These are phyloP conservation scores for Benitochromis conjunctus DNA, from an alignment of 2,113 vertebrate genomes.

Conservation along the genomic window DNA sequence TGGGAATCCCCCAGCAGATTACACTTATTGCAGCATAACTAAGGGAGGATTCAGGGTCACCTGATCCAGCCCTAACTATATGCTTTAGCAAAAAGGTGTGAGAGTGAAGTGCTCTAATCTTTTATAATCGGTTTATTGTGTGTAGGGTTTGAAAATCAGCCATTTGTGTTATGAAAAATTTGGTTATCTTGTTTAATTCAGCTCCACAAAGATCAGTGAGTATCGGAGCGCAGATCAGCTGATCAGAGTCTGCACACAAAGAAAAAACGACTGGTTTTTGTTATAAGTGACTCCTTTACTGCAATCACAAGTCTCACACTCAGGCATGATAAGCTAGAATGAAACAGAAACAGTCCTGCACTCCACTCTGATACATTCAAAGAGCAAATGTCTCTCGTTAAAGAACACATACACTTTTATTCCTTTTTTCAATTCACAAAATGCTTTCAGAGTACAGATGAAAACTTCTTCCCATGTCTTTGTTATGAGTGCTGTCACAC, in stretches of 20 bases:
- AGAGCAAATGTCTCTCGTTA: background rate
- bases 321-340: background rate
- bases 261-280: background rate
- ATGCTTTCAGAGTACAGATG: background rate
- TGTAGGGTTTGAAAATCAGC: background rate
- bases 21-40: no score
- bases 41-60: no score
- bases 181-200: background rate
- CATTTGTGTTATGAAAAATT: background rate
- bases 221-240: background rate
- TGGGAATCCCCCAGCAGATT: no score
- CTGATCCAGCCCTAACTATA: no score
- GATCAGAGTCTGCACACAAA: background rate
- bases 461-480: background rate
- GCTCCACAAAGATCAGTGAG: background rate
- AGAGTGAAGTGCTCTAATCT: no score
- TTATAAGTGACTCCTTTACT: background rate
- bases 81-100: no score
- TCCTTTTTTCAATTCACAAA: background rate
- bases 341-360: background rate
- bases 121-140: background rate
- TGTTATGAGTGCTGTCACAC: slow-evolving; percentile 6
- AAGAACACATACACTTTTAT: background rate
- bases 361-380: background rate
- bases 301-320: slow-evolving; percentile 1